Base-by-base conservation (phyloP, 2,888 invertebrate genomes). In the Bruchidius siliquastri region DNA sequence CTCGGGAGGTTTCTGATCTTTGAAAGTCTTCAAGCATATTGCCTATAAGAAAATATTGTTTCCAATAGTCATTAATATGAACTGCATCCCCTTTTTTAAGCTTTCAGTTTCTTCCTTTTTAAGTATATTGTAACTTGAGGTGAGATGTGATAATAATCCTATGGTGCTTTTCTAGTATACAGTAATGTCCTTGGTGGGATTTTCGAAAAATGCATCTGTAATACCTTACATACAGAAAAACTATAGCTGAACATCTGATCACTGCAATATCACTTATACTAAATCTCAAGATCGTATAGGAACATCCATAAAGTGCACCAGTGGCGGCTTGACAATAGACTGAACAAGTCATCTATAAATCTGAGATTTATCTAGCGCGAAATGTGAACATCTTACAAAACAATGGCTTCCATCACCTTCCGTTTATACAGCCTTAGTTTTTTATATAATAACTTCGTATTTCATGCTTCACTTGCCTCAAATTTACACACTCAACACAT, bases 131-230 rank as follows among this genome's bases (percentile, higher is more conserved):
- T 76, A 75, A 77, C 75, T 76, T 77, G 78, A 76, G 78, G 76
- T 76, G 76, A 78, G 78, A 77, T 77, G 77, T 78, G 77, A 78
- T 78, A 78, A 77, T 78, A 78, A 78, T 78, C 78, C 77, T 76
- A 76, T 78, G 78, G 78, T 78, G 78, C 78, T 78, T 78, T 75
- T 78, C 77, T 78, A 78, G 74, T 78, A 78, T 77, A 73, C 74
- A 77, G 76, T 76, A 76, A 77, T 78, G 76, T 76, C 76, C 76
- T 49, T 49, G 49, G 75, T 76, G 74, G 73, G 49, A 49, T 49
- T 49, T 49, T 49, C 49, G 26, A 49, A 49, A 49, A 49, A 49
- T 49, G 49, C 49, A 49, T 49, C 49, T 49, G 49, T 49, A 49
- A 49, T 49, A 49, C 49, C 49, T 49, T 49, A 13, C 6, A 49